Base-by-base conservation (phyloP, 1,140 invertebrate genomes). In the Reticulitermes speratus region DNA sequence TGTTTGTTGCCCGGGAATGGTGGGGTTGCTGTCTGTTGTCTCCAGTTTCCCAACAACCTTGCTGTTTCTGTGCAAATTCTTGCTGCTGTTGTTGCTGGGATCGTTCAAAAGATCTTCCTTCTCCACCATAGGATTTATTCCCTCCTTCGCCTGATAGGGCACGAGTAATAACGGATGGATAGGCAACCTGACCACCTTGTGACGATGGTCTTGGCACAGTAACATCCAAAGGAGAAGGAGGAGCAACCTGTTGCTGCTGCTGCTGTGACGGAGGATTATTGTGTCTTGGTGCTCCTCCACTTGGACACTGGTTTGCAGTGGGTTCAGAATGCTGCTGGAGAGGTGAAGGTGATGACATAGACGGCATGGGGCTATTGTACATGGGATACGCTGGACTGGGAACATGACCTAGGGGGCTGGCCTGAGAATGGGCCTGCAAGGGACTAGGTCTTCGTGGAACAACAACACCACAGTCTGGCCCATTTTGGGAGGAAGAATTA, bases 351-450 rank as follows among this genome's bases (percentile, higher is more conserved):
- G 95, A 95, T 82, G 95, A 95, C 89, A 94, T 93, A 5, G 94
- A 94, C 87, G 95, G 94, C 94, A 96, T 94, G 16, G 95, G 95
- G 91, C 94, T 95, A 89, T 95, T 95, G 90, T 96, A 96, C 93
- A 95, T 93, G 19, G 95, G 95, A 91, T 96, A 96, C 32, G 94
- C 95, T 38, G 95, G 95, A 91, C 94, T 95, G 86, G 94, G 94
- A 6, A 95, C 94, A 89, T 95, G 95, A 75, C 94, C 94, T 38
- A 95, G 88, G 0, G 92, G 93, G 45, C 90, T 91, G 38, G 93
- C 93, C 88, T 95, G 94, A 3, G 94, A 94, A 88, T 94, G 93
- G 3, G 93, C 92, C 88, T 95, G 94, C 45, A 95, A 90, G 12
- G 95, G 95, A 91, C 95, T 95, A 25, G 94, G 94, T 88, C 94